phyloP scores from a whole-genome alignment of 2,113 vertebrate genomes.

The Meles meles region DNA sequence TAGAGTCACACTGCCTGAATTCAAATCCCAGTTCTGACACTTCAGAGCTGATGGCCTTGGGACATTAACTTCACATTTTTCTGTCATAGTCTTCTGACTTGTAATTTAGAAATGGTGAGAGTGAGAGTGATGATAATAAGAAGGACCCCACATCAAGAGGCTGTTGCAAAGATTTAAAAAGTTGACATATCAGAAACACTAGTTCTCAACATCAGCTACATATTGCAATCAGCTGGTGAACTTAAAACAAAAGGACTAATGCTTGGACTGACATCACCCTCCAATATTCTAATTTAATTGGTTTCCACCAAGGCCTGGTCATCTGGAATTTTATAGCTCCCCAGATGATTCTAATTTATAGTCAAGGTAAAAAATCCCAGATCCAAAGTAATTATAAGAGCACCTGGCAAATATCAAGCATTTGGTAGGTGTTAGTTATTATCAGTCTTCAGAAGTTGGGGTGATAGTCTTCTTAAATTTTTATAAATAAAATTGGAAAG shows the following conservation, averaged over 20 bases:
- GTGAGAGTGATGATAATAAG: not conserved
- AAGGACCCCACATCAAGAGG: not conserved
- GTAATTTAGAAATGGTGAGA: slow-evolving; percentile 7
- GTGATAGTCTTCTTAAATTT: slow-evolving; percentile 3
- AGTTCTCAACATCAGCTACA: not conserved
- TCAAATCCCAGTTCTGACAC: not conserved
- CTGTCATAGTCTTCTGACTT: slow-evolving; percentile 15
- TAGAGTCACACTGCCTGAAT: not conserved
- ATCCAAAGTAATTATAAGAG: slow-evolving; percentile 42
- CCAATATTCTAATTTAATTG: slow-evolving; percentile 43
- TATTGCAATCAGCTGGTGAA: slow-evolving; percentile 30
- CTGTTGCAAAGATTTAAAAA: slow-evolving; percentile 15
- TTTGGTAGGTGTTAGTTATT: slow-evolving; percentile 39
- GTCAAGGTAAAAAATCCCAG: slow-evolving; percentile 26
- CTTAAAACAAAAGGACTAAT: not conserved
- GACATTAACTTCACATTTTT: slow-evolving; percentile 10
- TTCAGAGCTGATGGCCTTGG: not conserved
- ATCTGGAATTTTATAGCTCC: slow-evolving; percentile 23
- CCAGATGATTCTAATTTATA: slow-evolving; percentile 53
- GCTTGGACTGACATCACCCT: not conserved
- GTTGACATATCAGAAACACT: not conserved
- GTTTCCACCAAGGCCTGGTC: slow-evolving; percentile 12
- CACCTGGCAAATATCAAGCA: slow-evolving; percentile 38
- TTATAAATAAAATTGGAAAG: slow-evolving; percentile 15
- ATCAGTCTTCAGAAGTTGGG: not conserved